Evolutionary conservation across 2,888 invertebrate genomes (phyloP).

Genomic region (Lithophane semibrunnea): DNA sequence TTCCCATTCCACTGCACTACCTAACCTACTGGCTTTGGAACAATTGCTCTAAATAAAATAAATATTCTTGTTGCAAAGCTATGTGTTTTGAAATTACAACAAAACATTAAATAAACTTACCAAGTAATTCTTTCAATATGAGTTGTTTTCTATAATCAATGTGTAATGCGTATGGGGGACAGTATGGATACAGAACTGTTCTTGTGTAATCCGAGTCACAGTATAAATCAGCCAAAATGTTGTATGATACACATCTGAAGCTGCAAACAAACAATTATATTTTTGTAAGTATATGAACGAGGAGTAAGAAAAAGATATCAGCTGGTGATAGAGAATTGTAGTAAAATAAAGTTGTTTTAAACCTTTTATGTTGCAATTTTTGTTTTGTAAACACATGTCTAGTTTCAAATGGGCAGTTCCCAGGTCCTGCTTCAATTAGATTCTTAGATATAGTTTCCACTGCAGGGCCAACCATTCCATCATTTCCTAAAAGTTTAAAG

Average conservation of each 20-base stretch:
- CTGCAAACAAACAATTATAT: slow-evolving; percentile 81
- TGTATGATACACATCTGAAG: slow-evolving; percentile 96
- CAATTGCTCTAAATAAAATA: background rate
- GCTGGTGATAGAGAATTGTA: background rate
- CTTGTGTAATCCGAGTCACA: slow-evolving; percentile 95
- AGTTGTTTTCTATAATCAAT: slow-evolving; percentile 97
- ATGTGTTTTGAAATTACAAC: background rate
- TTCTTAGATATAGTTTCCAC: slow-evolving; percentile 91
- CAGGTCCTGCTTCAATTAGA: slow-evolving; percentile 93
- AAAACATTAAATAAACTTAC: slow-evolving; percentile 81
- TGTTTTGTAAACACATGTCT: slow-evolving; percentile 93
- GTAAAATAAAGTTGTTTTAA: slow-evolving; percentile 31
- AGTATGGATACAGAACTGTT: slow-evolving; percentile 94
- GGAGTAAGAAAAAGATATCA: background rate
- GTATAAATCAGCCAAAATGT: slow-evolving; percentile 97
- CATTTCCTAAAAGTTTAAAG: slow-evolving; percentile 80
- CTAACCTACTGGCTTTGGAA: background rate
- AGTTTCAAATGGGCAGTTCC: slow-evolving; percentile 94
- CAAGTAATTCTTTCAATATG: slow-evolving; percentile 95
- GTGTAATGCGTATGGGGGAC: slow-evolving; percentile 94
- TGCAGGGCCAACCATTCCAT: slow-evolving; percentile 89
- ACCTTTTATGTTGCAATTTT: slow-evolving; percentile 91
- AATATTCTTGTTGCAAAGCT: background rate
- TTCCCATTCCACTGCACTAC: background rate
- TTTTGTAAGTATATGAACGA: background rate